A percentile compares a stretch with the other conserved stretches of the same genome.
phyloP scores from a whole-genome alignment of 2,888 invertebrate genomes.

The Lepetodrilus schrolli region DNA sequence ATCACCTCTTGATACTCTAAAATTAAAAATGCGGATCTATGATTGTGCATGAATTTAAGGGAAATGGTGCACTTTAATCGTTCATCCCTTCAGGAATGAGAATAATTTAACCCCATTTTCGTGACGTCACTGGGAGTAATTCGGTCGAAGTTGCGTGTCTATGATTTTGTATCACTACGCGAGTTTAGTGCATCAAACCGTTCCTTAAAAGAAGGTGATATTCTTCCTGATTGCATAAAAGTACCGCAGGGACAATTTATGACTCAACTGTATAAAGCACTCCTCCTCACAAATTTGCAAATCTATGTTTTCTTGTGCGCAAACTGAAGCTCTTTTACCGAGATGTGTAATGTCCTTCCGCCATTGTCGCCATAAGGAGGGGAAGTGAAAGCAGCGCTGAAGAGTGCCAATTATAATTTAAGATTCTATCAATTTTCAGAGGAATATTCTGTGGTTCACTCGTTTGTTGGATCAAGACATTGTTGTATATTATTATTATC shows the following conservation, averaged over 20 bases:
- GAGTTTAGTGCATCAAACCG: constrained; percentile 15
- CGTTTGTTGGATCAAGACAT: background rate
- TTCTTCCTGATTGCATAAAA: too few species aligned
- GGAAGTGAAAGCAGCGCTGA: constrained; percentile 35
- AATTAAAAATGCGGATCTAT: too few species aligned
- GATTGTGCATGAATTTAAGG: too few species aligned
- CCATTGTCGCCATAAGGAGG: constrained; percentile 34
- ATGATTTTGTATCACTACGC: constrained; percentile 28
- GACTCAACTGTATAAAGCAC: too few species aligned
- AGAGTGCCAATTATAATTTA: constrained; percentile 7
- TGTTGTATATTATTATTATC: background rate
- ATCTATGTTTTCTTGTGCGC: background rate
- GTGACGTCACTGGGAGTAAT: constrained; percentile 32
- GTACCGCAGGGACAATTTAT: too few species aligned
- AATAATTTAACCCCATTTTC: background rate
- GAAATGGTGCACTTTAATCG: background rate
- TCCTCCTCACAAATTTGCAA: background rate
- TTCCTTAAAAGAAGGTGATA: too few species aligned
- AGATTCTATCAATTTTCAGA: background rate
- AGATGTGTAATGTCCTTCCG: constrained; percentile 28
- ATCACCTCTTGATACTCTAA: too few species aligned
- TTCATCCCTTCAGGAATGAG: background rate
- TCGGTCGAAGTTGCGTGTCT: constrained; percentile 30
- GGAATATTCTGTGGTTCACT: constrained; percentile 20
- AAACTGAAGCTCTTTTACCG: background rate